phyloP scores from a whole-genome alignment of 2,797 vertebrate species.

The Pseudomugil gertrudae region DNA sequence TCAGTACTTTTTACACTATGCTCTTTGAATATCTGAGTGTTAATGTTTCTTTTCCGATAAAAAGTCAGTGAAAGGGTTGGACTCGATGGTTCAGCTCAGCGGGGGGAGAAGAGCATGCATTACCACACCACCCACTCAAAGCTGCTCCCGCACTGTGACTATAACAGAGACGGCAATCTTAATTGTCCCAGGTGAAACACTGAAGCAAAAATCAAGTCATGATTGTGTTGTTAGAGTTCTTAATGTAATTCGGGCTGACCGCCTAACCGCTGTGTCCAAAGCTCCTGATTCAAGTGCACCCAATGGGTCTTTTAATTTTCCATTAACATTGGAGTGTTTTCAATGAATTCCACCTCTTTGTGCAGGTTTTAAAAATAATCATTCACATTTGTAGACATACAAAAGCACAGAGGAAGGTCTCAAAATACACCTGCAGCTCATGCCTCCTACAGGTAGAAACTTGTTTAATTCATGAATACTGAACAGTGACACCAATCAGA shows the following conservation, averaged over 20 bases:
- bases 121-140: conserved; percentile 82
- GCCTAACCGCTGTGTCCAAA: background rate
- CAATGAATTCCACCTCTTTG: background rate
- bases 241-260: conserved; percentile 19
- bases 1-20: conserved; percentile 59
- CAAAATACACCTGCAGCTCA: conserved; percentile 1
- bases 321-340: background rate
- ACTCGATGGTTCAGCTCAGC: conserved; percentile 68
- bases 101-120: conserved; percentile 66
- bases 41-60: conserved; percentile 46
- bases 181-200: conserved; percentile 52
- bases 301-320: background rate
- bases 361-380: conserved; percentile 1
- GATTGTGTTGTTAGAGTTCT: conserved; percentile 50
- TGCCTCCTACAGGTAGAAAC: background rate
- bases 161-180: conserved; percentile 62
- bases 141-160: conserved; percentile 71
- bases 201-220: conserved; percentile 45
- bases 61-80: conserved; percentile 52
- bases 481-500: conserved; percentile 4
- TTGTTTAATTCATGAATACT: background rate
- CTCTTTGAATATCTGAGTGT: conserved; percentile 58
- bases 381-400: conserved; percentile 15
- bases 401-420: conserved; percentile 13
- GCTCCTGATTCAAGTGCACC: conserved; percentile 12